These are phyloP conservation scores for Luidia sarsii DNA, from an alignment of 53 echinoderm and acorn worm species.

Conservation along the genomic window DNA sequence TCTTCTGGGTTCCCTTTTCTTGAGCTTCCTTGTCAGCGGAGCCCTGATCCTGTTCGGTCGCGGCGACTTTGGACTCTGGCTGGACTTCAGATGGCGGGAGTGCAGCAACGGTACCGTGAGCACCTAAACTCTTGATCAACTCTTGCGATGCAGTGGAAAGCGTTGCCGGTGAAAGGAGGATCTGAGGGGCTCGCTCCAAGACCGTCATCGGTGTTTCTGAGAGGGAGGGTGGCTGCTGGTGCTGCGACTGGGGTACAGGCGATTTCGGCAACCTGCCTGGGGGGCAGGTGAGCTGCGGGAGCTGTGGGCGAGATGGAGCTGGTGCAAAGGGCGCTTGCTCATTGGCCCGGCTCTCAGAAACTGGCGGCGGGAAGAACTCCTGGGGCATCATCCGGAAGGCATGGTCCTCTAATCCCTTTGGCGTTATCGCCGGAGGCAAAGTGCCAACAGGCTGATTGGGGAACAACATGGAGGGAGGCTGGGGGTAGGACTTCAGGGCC, in stretches of 20 bases:
- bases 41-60: background rate
- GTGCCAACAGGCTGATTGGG: background rate
- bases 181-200: constrained; percentile 23
- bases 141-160: constrained; percentile 36
- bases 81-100: constrained; percentile 6
- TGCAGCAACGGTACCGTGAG: constrained; percentile 34
- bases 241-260: background rate
- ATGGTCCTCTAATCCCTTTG: background rate
- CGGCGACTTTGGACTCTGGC: constrained; percentile 8
- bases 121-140: constrained; percentile 27
- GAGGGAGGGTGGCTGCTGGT: background rate
- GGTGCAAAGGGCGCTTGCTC: background rate
- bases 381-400: no score
- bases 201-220: constrained; percentile 18
- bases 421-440: constrained; percentile 16
- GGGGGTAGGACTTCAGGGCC: background rate
- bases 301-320: background rate
- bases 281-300: constrained; percentile 1
- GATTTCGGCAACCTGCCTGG: constrained; percentile 2
- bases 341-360: background rate
- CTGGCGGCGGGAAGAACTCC: background rate
- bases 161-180: constrained; percentile 2
- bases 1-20: no score
- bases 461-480: background rate
- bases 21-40: no score